Conservation (phyloP, 2,888 invertebrate species). For the Lepidonotus clava region DNA sequence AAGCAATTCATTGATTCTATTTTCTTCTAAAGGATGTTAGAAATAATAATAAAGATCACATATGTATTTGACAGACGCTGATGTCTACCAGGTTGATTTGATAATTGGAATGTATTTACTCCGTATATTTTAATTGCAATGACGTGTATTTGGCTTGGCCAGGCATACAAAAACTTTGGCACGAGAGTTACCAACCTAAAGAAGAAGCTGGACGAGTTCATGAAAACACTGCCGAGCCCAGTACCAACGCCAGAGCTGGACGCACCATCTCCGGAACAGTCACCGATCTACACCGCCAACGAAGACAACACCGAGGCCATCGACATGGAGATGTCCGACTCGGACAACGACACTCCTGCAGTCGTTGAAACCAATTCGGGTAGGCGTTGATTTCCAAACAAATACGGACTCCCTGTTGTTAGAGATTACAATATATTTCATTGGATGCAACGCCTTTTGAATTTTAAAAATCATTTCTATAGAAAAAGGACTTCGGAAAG, state of each 20-base stretch:
- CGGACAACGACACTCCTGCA: slow-evolving; percentile 18
- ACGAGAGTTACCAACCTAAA: slow-evolving; percentile 91
- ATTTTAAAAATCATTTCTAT: too few relatives aligned
- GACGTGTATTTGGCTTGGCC: too few relatives aligned
- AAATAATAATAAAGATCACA: too few relatives aligned
- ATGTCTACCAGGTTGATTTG: not conserved
- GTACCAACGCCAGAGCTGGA: slow-evolving; percentile 85
- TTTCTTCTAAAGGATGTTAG: too few relatives aligned
- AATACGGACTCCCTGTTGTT: not conserved
- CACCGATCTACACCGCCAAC: slow-evolving; percentile 87
- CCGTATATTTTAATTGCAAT: not conserved
- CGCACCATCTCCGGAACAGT: slow-evolving; percentile 89
- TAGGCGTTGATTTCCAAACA: not conserved
- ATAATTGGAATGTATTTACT: not conserved
- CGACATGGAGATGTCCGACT: slow-evolving; percentile 77
- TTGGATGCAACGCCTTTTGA: not conserved
- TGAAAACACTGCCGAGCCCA: slow-evolving; percentile 86
- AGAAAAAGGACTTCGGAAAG: too few relatives aligned
- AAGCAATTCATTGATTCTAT: too few relatives aligned
- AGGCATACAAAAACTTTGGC: slow-evolving; percentile 98
- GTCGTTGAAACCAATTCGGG: slow-evolving; percentile 15
- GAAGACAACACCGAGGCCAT: slow-evolving; percentile 80
- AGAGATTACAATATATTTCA: not conserved
- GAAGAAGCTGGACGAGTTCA: slow-evolving; percentile 91
- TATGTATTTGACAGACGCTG: too few relatives aligned